These are phyloP conservation scores for Pipistrellus pipistrellus DNA, from an alignment of 2,797 vertebrate genomes.

Conservation along the genomic window DNA sequence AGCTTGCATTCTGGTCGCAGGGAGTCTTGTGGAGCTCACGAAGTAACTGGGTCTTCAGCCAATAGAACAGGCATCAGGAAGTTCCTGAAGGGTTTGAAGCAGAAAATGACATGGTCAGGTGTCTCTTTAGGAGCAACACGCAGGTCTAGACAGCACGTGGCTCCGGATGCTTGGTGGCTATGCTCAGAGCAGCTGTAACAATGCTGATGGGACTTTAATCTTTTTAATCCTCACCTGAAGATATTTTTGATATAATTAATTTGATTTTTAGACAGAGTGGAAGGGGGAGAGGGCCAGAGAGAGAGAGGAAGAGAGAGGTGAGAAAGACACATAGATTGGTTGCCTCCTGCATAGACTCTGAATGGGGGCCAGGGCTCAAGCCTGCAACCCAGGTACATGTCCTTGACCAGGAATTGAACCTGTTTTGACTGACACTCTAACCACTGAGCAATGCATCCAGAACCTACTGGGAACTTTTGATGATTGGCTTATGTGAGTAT, in stretches of 20 bases:
- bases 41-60: neutral
- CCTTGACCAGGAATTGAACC: too few species aligned
- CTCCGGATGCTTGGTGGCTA: neutral
- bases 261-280: too few species aligned
- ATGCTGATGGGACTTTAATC: neutral
- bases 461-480: slow-evolving; percentile 25
- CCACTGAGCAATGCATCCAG: too few species aligned
- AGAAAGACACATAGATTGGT: too few species aligned
- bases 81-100: slow-evolving; percentile 22
- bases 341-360: too few species aligned
- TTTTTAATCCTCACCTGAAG: too few species aligned
- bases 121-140: slow-evolving; percentile 24
- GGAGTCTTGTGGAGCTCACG: neutral
- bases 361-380: too few species aligned
- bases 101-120: neutral
- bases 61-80: neutral
- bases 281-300: too few species aligned
- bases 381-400: too few species aligned
- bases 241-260: too few species aligned
- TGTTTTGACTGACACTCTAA: too few species aligned
- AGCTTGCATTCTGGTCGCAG: neutral
- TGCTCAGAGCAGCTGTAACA: slow-evolving; percentile 9
- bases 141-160: neutral
- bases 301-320: too few species aligned
- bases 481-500: slow-evolving; percentile 27